phyloP scores from a whole-genome alignment of 2,888 invertebrate genomes.

The Metacarcinus magister region DNA sequence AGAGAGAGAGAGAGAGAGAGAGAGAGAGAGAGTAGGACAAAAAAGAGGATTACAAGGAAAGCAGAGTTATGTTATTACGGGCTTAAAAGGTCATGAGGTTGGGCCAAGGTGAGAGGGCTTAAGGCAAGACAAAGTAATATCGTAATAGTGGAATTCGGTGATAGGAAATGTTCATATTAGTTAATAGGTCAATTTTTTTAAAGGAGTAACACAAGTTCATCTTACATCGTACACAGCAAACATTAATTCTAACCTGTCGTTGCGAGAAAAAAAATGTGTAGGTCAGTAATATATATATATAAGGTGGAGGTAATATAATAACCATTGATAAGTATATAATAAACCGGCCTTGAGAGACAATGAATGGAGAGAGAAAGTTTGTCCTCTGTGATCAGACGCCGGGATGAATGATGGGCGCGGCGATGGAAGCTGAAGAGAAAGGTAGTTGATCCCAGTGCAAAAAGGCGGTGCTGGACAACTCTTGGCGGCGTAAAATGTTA shows the following conservation, averaged over 20 bases:
- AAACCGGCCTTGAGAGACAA: not conserved
- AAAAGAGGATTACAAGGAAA: slow-evolving; percentile 57
- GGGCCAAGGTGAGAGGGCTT: not conserved
- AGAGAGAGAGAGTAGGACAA: slow-evolving; percentile 58
- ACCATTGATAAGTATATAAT: not conserved
- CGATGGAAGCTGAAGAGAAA: not conserved
- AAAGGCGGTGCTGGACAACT: not conserved
- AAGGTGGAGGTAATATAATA: not conserved
- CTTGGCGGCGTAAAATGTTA: slow-evolving; percentile 11
- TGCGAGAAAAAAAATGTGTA: not conserved
- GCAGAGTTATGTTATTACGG: slow-evolving; percentile 55
- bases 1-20: slow-evolving; percentile 46
- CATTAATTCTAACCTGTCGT: not conserved
- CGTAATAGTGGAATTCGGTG: not conserved
- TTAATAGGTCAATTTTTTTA: too few species aligned
- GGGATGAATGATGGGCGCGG: not conserved
- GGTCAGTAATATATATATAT: not conserved
- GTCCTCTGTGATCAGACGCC: not conserved
- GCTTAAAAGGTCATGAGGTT: slow-evolving; percentile 41
- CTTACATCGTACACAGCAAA: not conserved
- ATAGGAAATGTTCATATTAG: not conserved
- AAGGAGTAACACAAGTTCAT: not conserved
- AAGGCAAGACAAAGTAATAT: slow-evolving; percentile 39
- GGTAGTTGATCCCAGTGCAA: not conserved
- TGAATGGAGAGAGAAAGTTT: not conserved